phyloP scores from a whole-genome alignment of 2,113 vertebrate genomes.

The Hipposideros armiger region DNA sequence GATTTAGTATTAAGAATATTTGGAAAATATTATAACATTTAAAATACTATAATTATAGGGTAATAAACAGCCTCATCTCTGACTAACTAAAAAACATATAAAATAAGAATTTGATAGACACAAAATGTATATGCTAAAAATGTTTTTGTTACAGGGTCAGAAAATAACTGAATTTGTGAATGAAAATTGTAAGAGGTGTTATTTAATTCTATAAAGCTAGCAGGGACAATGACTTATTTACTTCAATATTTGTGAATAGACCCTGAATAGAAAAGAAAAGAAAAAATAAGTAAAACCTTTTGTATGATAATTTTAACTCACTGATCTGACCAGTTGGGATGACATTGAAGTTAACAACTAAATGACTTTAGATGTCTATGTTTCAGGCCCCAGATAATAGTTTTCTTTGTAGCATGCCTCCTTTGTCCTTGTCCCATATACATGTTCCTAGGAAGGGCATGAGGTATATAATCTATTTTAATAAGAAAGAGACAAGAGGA shows the following conservation, averaged over 20 bases:
- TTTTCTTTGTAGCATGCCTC: accelerated
- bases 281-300: background rate
- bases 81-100: background rate
- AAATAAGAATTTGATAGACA: background rate
- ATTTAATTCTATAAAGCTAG: background rate
- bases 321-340: background rate
- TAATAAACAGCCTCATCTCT: background rate
- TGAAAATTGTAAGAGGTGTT: background rate
- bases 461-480: background rate
- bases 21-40: background rate
- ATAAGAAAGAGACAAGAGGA: background rate
- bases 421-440: background rate
- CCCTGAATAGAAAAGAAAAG: background rate
- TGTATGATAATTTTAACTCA: background rate
- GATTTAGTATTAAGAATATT: background rate
- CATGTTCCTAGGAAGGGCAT: background rate
- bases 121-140: background rate
- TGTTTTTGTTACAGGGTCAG: background rate
- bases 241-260: background rate
- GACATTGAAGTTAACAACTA: background rate
- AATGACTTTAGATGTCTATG: background rate
- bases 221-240: background rate
- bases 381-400: background rate
- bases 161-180: background rate
- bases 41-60: background rate